These are phyloP conservation scores for Eristalis pertinax DNA, from an alignment of 2,888 invertebrate species.

Conservation along the genomic window DNA sequence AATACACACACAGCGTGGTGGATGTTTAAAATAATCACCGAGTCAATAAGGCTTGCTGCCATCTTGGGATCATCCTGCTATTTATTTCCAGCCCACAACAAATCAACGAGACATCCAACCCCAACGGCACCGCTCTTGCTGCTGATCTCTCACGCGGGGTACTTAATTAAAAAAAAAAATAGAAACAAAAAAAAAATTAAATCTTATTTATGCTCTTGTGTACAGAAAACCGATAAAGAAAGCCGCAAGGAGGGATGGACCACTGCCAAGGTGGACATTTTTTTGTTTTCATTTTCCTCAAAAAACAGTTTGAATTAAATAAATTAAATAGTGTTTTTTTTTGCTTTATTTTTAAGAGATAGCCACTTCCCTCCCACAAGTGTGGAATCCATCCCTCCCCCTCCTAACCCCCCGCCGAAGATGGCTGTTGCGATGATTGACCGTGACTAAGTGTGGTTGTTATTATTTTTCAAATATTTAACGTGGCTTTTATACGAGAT, in stretches of 20 bases:
- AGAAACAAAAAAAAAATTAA: neutral
- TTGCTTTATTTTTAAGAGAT: neutral
- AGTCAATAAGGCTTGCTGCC: conserved; percentile 16
- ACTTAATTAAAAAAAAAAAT: conserved; percentile 13
- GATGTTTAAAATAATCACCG: neutral
- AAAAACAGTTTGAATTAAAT: neutral
- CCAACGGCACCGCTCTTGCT: neutral
- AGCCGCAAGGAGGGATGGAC: conserved; percentile 1
- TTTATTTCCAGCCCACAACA: conserved; percentile 15
- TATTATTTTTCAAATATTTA: neutral
- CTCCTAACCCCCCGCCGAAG: too few species aligned
- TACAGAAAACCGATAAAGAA: conserved; percentile 1
- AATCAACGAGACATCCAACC: conserved; percentile 18
- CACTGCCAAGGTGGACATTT: conserved; percentile 23
- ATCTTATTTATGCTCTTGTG: conserved; percentile 28
- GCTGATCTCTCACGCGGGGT: neutral
- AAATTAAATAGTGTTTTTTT: neutral
- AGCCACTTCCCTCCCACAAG: neutral
- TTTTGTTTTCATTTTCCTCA: neutral
- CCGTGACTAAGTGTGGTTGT: neutral
- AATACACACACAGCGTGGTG: neutral
- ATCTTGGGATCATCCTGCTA: conserved; percentile 25
- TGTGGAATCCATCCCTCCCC: neutral
- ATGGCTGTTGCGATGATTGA: neutral
- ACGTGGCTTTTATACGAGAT: neutral